These are phyloP conservation scores for Crenuchus spilurus DNA, from an alignment of 2,797 vertebrate species.

Conservation along the genomic window DNA sequence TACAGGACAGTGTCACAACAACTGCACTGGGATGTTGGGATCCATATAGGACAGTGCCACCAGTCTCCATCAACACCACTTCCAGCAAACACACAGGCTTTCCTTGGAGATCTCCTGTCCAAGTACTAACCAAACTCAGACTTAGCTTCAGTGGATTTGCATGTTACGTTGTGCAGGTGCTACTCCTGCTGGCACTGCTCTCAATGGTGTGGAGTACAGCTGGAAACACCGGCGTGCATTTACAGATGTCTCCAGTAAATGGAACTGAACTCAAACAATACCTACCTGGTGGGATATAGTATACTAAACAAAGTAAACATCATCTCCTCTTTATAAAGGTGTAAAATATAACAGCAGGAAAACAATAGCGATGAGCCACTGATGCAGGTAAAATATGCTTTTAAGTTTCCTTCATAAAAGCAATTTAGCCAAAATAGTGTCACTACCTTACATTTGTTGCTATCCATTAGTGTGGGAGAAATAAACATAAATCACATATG, in stretches of 20 bases:
- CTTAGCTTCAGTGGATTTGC: too few species aligned
- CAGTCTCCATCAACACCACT: too few species aligned
- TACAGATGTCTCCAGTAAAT: not conserved
- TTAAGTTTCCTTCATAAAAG: conserved; percentile 47
- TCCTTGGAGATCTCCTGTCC: too few species aligned
- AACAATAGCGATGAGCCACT: conserved; percentile 1
- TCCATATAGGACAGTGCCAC: too few species aligned
- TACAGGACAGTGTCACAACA: too few species aligned
- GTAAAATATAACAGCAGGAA: conserved; percentile 23
- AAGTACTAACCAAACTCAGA: too few species aligned
- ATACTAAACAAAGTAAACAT: conserved; percentile 12
- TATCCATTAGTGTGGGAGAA: conserved; percentile 44
- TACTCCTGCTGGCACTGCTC: too few species aligned
- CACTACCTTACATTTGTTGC: conserved; percentile 21
- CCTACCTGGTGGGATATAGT: not conserved
- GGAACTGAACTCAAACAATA: not conserved
- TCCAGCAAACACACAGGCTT: too few species aligned
- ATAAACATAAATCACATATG: conserved; percentile 11
- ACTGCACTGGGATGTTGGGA: too few species aligned
- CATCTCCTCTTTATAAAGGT: conserved; percentile 27
- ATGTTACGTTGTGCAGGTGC: too few species aligned
- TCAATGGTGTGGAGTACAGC: too few species aligned
- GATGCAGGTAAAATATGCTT: conserved; percentile 38
- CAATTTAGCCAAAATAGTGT: conserved; percentile 28
- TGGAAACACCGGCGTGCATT: too few species aligned